phyloP scores from a whole-genome alignment of 92 coral and sea anemone species.

The Paragorgia papillata region DNA sequence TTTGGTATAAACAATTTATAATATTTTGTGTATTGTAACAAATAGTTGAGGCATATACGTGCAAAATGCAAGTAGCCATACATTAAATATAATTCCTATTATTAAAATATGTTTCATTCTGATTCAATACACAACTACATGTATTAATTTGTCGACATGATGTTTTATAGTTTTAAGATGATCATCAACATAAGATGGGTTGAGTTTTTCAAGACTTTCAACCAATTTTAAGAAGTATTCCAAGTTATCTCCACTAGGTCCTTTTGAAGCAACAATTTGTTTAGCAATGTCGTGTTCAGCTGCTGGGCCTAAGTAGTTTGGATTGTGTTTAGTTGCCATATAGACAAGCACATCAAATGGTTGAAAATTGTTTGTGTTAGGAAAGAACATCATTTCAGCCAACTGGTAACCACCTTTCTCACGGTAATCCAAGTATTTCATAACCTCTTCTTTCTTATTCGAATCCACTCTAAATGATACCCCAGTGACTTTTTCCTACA shows the following conservation, averaged over 20 bases:
- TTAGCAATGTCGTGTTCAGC: slow-evolving; percentile 65
- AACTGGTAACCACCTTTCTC: slow-evolving; percentile 87
- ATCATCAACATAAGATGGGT: slow-evolving; percentile 19
- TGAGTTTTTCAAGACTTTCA: slow-evolving; percentile 42
- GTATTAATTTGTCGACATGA: not conserved
- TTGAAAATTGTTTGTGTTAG: slow-evolving; percentile 44
- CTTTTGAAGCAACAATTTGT: slow-evolving; percentile 74
- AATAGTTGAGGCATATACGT: no score
- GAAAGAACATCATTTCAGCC: slow-evolving; percentile 58
- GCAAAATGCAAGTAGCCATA: no score
- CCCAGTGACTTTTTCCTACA: slow-evolving; percentile 87
- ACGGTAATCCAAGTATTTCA: slow-evolving; percentile 70
- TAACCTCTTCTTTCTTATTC: slow-evolving; percentile 55
- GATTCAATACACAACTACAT: not conserved
- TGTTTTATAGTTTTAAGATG: slow-evolving; percentile 14
- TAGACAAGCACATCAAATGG: slow-evolving; percentile 62
- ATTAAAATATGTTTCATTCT: not conserved
- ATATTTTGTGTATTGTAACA: no score
- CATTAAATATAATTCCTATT: no score
- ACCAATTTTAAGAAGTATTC: slow-evolving; percentile 84
- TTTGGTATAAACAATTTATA: no score
- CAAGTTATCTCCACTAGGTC: slow-evolving; percentile 77
- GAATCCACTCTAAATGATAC: slow-evolving; percentile 71
- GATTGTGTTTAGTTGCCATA: slow-evolving; percentile 70
- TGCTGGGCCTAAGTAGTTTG: slow-evolving; percentile 76